Base-by-base conservation (phyloP, 2,888 invertebrate species). In the Galerucella calmariensis region DNA sequence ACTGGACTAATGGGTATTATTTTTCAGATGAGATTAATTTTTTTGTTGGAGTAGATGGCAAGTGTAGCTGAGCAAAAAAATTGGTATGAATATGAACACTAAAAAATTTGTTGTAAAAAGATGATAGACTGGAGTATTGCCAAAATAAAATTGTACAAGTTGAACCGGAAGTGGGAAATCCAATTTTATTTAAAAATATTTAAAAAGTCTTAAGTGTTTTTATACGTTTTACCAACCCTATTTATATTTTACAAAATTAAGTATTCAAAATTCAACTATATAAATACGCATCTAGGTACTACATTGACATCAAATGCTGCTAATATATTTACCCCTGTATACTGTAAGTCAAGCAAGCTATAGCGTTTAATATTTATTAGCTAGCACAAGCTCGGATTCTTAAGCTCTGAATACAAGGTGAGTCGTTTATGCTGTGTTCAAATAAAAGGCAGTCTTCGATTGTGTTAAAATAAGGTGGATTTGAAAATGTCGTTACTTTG, bases 311-410 rank as follows among this genome's bases (percentile, higher is more conserved):
- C 65, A 58, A 41, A 71, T 44, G 51, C 59, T 72, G 66, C 65
- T 48, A 35, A 56, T 71, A 72, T 72, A 24, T 41, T 5, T 71
- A 71, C 71, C 56, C 56, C 27, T 20, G 61, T 62, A 41, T 62
- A 16, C 69, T 44, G 41, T 63, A 66, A 59, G 41, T 59, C 12
- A 72, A 72, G 72, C 72, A 72, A 72, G 72, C 72, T 48, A 56
- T 67, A 71, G 71, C 71, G 14, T 56, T 71, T 56, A 44, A 56
- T 70, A 56, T 14, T 65, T 14, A 71, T 65, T 56, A 56, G 58
- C 56, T 72, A 72, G 66, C 72, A 20, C 44, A 71, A 72, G 72
- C 72, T 56, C 71, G 65, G 24, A 63, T 63, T 70, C 66, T 11
- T 44, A 24, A 35, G 56, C 51, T 12, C 27, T 48, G 59, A 65